These are phyloP conservation scores for Argentina silus DNA, from an alignment of 2,797 vertebrate genomes.

Conservation along the genomic window DNA sequence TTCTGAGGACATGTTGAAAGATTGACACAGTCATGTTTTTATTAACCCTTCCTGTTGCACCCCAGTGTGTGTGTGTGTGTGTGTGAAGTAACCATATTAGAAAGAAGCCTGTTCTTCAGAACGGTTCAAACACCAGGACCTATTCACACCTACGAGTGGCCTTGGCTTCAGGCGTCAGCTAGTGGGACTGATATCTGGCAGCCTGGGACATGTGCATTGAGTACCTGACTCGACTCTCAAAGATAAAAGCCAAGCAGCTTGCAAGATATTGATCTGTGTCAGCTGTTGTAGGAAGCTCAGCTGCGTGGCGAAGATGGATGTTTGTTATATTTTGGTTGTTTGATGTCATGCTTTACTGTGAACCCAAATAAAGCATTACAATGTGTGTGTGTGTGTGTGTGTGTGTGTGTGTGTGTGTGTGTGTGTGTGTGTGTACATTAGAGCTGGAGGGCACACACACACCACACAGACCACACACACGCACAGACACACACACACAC, in stretches of 20 bases:
- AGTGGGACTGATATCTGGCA: too few species aligned
- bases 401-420: neutral
- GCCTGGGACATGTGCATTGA: too few species aligned
- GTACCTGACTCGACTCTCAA: too few species aligned
- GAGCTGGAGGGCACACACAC: neutral
- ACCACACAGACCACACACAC: neutral
- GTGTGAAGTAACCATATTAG: conserved; percentile 3
- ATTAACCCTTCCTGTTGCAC: conserved; percentile 26
- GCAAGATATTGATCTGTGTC: too few species aligned
- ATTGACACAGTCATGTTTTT: conserved; percentile 18
- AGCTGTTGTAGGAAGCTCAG: neutral
- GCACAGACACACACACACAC: neutral
- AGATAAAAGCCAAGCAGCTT: too few species aligned
- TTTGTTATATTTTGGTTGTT: neutral
- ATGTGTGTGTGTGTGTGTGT: neutral
- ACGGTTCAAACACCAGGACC: too few species aligned
- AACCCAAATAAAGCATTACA: too few species aligned
- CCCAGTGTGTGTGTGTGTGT: neutral
- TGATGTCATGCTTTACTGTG: neutral
- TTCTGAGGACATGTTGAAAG: neutral
- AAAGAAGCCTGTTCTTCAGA: neutral
- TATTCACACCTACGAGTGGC: too few species aligned
- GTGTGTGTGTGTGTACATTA: neutral
- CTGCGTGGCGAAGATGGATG: neutral
- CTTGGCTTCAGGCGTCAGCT: too few species aligned